A percentile compares a stretch with the other conserved stretches of the same genome.
Evolutionary conservation across 1,140 invertebrate genomes (phyloP).

Genomic region (Reticulitermes speratus): DNA sequence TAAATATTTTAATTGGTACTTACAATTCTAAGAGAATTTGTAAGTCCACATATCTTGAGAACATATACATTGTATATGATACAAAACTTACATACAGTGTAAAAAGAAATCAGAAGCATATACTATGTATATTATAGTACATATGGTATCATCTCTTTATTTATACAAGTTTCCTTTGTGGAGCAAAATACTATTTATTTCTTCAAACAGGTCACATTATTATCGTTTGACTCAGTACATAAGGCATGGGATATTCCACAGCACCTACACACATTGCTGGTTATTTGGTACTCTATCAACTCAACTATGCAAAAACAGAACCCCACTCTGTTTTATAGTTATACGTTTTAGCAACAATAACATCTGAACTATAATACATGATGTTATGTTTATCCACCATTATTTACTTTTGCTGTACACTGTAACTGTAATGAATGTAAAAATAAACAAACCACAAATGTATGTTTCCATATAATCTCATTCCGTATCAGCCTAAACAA

Average conservation of each 20-base stretch:
- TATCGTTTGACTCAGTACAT: background rate
- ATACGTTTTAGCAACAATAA: too few relatives aligned
- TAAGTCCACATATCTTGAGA: constrained; percentile 1
- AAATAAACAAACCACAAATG: too few relatives aligned
- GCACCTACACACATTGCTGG: background rate
- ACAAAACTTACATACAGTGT: background rate
- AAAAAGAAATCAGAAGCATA: background rate
- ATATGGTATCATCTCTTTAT: background rate
- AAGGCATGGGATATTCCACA: background rate
- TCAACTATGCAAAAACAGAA: background rate
- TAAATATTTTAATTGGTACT: constrained; percentile 19
- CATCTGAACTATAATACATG: too few relatives aligned
- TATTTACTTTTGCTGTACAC: too few relatives aligned
- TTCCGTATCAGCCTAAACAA: too few relatives aligned
- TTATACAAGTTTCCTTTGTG: background rate
- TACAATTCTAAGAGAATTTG: background rate
- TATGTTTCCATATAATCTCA: too few relatives aligned
- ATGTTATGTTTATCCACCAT: too few relatives aligned
- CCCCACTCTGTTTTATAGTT: too few relatives aligned
- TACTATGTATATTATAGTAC: constrained; percentile 10
- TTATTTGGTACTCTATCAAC: background rate
- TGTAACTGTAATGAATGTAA: too few relatives aligned
- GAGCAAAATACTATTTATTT: background rate
- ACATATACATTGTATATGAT: constrained; percentile 19
- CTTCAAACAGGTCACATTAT: background rate